These are phyloP conservation scores for Ylistrum balloti DNA, from an alignment of 1,140 invertebrate species.

Conservation along the genomic window DNA sequence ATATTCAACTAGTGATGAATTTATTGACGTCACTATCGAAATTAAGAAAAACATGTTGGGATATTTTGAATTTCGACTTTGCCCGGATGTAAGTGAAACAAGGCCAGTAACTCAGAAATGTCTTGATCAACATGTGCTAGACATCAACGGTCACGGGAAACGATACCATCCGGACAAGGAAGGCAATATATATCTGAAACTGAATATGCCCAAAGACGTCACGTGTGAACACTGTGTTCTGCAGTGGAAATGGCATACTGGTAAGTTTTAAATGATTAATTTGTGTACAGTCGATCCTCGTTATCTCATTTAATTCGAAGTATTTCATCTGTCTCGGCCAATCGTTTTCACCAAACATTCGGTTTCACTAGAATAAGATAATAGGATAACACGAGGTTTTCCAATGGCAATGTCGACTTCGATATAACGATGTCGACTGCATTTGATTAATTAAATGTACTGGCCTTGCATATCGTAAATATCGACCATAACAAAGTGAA, in stretches of 20 bases:
- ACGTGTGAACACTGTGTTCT: slow-evolving; percentile 94
- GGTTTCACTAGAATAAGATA: too few relatives aligned
- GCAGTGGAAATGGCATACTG: slow-evolving; percentile 95
- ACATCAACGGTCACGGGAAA: slow-evolving; percentile 54
- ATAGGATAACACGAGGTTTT: too few relatives aligned
- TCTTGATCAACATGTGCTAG: slow-evolving; percentile 60
- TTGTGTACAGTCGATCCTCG: too few relatives aligned
- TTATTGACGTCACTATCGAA: slow-evolving; percentile 77
- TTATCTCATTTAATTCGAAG: too few relatives aligned
- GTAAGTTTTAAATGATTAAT: slow-evolving; percentile 81
- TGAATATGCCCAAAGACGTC: slow-evolving; percentile 88
- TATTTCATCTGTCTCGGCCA: too few relatives aligned
- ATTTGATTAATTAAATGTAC: too few relatives aligned
- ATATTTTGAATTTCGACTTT: slow-evolving; percentile 74
- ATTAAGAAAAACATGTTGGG: slow-evolving; percentile 66
- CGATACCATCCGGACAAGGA: slow-evolving; percentile 46
- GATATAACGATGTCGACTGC: too few relatives aligned
- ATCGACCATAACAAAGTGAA: too few relatives aligned
- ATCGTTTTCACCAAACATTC: too few relatives aligned
- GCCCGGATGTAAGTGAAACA: slow-evolving; percentile 78
- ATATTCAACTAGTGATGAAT: slow-evolving; percentile 66
- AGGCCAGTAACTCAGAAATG: slow-evolving; percentile 66
- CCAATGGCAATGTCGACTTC: too few relatives aligned
- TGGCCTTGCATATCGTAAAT: too few relatives aligned
- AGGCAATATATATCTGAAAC: slow-evolving; percentile 59